phyloP scores from a whole-genome alignment of 1,140 invertebrate genomes.

The Oryctes rhinoceros region DNA sequence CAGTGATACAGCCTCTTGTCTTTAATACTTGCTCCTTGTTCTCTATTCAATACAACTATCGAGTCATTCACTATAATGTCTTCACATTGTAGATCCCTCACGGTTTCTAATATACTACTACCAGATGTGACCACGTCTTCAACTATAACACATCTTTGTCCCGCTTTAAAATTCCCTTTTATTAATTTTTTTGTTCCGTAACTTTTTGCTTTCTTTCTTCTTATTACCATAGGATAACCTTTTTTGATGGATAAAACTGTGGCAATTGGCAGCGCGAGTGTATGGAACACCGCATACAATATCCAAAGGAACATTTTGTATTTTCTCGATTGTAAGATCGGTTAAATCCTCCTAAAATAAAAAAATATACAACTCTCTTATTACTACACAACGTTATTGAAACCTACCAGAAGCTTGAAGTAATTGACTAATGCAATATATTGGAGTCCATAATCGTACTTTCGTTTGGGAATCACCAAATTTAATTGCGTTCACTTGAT shows the following conservation, averaged over 20 bases:
- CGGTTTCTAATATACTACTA: conserved; percentile 92
- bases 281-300: conserved; percentile 96
- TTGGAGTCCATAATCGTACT: conserved; percentile 88
- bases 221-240: conserved; percentile 87
- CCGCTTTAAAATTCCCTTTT: conserved; percentile 85
- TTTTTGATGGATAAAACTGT: conserved; percentile 80
- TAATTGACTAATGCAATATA: conserved; percentile 96
- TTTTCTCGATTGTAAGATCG: conserved; percentile 70
- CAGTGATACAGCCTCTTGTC: conserved; percentile 70
- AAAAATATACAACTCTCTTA: conserved; percentile 40
- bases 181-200: conserved; percentile 97
- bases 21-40: conserved; percentile 86
- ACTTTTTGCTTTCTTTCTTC: conserved; percentile 88
- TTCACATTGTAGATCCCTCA: conserved; percentile 75
- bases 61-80: conserved; percentile 78
- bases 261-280: conserved; percentile 93
- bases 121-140: conserved; percentile 98
- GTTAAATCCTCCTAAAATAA: conserved; percentile 71
- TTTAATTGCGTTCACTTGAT: conserved; percentile 77
- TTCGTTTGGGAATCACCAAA: conserved; percentile 94
- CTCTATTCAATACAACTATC: conserved; percentile 89
- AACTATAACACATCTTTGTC: conserved; percentile 87
- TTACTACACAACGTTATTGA: not conserved
- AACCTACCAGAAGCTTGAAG: conserved; percentile 84
- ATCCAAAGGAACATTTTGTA: conserved; percentile 66